Evolutionary conservation across 1,140 invertebrate genomes (phyloP).

Genomic region (Lordiphosa clarofinis): DNA sequence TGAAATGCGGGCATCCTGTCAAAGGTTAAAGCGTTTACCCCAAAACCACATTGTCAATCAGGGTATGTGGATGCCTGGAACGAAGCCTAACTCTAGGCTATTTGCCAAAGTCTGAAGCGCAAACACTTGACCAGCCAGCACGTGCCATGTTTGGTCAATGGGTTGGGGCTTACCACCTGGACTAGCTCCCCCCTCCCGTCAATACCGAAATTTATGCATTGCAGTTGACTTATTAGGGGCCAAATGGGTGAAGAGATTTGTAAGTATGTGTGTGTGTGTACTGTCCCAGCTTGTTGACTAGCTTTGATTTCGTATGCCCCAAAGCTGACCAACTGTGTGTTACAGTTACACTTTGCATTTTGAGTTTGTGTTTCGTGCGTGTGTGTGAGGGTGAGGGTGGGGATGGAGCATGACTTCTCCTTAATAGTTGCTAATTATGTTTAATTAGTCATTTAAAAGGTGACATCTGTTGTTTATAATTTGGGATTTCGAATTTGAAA

Average conservation of each 20-base stretch:
- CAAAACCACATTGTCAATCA: conserved; percentile 44
- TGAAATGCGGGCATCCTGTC: conserved; percentile 44
- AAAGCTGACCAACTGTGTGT: conserved; percentile 27
- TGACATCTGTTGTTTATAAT: too few relatives aligned
- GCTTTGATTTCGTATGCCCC: conserved; percentile 33
- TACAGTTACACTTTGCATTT: conserved; percentile 25
- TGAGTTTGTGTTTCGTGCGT: too few relatives aligned
- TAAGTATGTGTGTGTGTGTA: not conserved
- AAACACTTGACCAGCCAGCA: conserved; percentile 33
- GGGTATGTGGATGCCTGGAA: conserved; percentile 18
- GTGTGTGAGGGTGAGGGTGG: too few relatives aligned
- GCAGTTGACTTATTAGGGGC: conserved; percentile 53
- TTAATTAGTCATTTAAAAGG: too few relatives aligned
- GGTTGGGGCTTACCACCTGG: too few relatives aligned
- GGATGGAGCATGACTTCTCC: too few relatives aligned
- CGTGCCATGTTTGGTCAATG: too few relatives aligned
- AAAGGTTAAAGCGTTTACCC: conserved; percentile 37
- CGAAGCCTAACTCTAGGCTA: conserved; percentile 12
- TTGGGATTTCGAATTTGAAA: too few relatives aligned
- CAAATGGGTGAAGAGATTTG: too few relatives aligned
- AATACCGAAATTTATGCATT: conserved; percentile 44
- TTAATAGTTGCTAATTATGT: too few relatives aligned
- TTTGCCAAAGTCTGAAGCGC: conserved; percentile 38
- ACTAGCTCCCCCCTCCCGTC: not conserved
- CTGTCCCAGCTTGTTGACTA: conserved; percentile 4